A percentile compares a stretch with the other conserved stretches of the same genome.
Conservation (phyloP, 92 coral and sea anemone genomes). For the Palythoa grandiflora region DNA sequence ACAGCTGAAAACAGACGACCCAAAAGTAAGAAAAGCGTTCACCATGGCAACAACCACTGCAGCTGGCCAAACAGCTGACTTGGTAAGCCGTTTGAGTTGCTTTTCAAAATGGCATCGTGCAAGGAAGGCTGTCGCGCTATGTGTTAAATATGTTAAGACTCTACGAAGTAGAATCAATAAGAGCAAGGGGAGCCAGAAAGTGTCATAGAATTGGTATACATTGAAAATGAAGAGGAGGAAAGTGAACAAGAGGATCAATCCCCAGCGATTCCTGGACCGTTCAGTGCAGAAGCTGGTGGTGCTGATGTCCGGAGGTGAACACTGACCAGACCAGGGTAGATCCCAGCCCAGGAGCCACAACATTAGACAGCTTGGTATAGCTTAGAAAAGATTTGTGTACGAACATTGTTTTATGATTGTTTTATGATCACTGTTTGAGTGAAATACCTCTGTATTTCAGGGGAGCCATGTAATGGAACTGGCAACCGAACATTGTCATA, state of each 20-base stretch:
- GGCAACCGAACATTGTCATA: no score
- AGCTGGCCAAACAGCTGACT: neutral
- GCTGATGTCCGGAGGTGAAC: slow-evolving; percentile 26
- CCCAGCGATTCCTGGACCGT: slow-evolving; percentile 12
- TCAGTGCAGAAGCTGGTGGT: slow-evolving; percentile 22
- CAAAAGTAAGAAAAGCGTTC: slow-evolving; percentile 6
- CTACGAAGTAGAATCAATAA: neutral
- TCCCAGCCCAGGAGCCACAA: slow-evolving; percentile 24
- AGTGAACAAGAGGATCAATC: neutral
- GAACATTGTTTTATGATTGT: slow-evolving; percentile 15
- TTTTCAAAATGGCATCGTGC: slow-evolving; percentile 58
- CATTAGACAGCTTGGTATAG: slow-evolving; percentile 15
- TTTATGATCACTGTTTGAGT: neutral
- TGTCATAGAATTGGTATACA: no score
- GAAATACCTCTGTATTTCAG: slow-evolving; percentile 40
- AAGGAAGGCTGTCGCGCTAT: slow-evolving; percentile 51
- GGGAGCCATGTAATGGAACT: slow-evolving; percentile 17
- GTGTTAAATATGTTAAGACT: slow-evolving; percentile 44
- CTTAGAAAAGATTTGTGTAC: neutral
- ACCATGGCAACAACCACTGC: neutral
- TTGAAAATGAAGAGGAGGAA: no score
- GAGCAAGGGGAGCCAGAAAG: neutral
- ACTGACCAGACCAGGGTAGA: slow-evolving; percentile 14
- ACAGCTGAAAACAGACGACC: neutral
- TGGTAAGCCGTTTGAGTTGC: slow-evolving; percentile 20